Evolutionary conservation across 2,888 invertebrate species (phyloP).

Genomic region (Salticus scenicus): DNA sequence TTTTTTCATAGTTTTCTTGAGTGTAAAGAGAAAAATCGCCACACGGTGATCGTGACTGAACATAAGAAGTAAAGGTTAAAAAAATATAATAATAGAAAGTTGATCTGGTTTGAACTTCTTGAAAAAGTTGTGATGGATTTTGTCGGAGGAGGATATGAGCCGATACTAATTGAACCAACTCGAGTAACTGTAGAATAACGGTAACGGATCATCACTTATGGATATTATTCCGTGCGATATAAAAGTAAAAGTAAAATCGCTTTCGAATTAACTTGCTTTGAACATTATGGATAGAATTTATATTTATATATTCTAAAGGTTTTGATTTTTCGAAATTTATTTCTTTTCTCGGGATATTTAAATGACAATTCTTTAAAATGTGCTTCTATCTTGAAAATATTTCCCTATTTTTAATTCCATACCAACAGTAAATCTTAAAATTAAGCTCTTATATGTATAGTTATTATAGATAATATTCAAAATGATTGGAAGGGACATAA

Average conservation of each 20-base stretch:
- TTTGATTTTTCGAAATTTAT: too few species aligned
- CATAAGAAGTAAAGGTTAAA: neutral
- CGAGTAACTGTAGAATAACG: neutral
- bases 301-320: too few species aligned
- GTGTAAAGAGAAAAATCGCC: neutral
- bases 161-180: neutral
- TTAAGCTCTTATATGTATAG: too few species aligned
- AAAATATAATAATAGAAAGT: neutral
- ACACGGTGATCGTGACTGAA: slow-evolving; percentile 16
- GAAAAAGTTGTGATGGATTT: neutral
- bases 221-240: neutral
- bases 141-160: neutral
- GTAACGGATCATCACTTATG: neutral
- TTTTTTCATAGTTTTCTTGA: neutral
- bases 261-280: neutral
- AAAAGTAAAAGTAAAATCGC: neutral
- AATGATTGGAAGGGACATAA: too few species aligned
- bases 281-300: too few species aligned
- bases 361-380: too few species aligned
- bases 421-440: too few species aligned
- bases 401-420: too few species aligned
- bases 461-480: too few species aligned
- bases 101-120: neutral
- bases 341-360: too few species aligned
- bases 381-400: too few species aligned